These are phyloP conservation scores for Melipona quadrifasciata DNA, from an alignment of 1,140 invertebrate genomes.

Conservation along the genomic window DNA sequence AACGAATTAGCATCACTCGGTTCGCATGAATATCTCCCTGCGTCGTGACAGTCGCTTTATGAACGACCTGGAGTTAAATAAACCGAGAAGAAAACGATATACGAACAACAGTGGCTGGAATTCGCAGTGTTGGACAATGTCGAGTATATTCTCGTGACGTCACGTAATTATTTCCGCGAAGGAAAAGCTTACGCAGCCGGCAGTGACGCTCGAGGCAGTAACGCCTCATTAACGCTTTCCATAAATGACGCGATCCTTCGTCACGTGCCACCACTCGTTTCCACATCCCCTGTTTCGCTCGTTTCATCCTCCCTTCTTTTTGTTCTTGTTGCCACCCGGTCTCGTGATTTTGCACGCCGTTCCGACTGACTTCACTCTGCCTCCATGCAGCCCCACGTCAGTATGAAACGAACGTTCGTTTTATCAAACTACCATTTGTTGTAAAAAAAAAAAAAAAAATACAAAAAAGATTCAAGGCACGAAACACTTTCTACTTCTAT, in stretches of 20 bases:
- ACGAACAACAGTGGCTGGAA: background rate
- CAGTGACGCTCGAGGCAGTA: conserved; percentile 59
- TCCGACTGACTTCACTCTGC: background rate
- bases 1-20: no score
- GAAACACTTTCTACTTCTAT: no score
- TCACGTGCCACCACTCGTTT: conserved; percentile 60
- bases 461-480: no score
- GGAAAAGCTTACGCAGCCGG: conserved; percentile 28
- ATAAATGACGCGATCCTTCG: conserved; percentile 68
- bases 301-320: conserved; percentile 5
- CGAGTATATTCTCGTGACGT: conserved; percentile 33
- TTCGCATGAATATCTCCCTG: no score
- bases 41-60: no score
- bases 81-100: background rate
- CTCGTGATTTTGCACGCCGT: background rate
- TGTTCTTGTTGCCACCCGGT: background rate
- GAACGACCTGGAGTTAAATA: no score
- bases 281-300: conserved; percentile 21
- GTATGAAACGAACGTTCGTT: background rate
- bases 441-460: no score
- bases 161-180: conserved; percentile 53
- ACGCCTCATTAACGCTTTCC: conserved; percentile 68
- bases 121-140: background rate
- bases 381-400: no score
- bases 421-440: no score